Base-by-base conservation (phyloP, 2,113 vertebrate genomes). In the Rousettus leschenaultii region DNA sequence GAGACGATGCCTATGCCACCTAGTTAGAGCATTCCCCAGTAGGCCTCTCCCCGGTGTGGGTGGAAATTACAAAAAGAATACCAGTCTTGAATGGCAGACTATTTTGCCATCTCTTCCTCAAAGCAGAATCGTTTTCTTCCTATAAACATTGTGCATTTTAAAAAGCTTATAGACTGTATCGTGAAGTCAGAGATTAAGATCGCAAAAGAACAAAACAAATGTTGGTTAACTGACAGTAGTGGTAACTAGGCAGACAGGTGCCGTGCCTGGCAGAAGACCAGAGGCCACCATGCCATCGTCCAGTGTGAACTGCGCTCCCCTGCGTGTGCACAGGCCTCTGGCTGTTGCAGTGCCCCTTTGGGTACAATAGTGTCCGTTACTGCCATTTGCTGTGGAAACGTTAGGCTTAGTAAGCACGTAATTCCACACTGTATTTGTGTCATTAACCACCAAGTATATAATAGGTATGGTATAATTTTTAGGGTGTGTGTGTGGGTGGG, bases 291-390 rank as follows among this genome's bases (percentile, higher is more conserved):
- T 48, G 26, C 24, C n/a, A 14, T 8, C 48, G 3, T 28, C 4
- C 2, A 3, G 2, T n/a, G 8, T 40, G 14, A 78, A 51, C 0
- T 3, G 15, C 5, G 0, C 5, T 21, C 40, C 16, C 79, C 15
- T 30, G 35, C 21, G 33, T 51, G 40, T 53, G 8, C 7, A 10
- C 16, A 28, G 66, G 16, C 40, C 48, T 40, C 74, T 26, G 33
- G 38, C 18, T 22, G 2, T n/a, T 22, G 10, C 35, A 9, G 24
- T 79, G 33, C 18, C 8, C 38, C 38, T 40, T 35, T 4, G 35
- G 28, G n/a, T 8, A 33, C 8, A 71, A 7, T 33, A 21, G 19
- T 38, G 21, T 33, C 68, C 40, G 24, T 65, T 77, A 45, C 51
- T 73, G 33, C 33, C 40, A 55, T 16, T 40, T 89, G 51, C 30